These are phyloP conservation scores for Xiphophorus maculatus DNA, from an alignment of 2,113 vertebrate species.

Conservation along the genomic window DNA sequence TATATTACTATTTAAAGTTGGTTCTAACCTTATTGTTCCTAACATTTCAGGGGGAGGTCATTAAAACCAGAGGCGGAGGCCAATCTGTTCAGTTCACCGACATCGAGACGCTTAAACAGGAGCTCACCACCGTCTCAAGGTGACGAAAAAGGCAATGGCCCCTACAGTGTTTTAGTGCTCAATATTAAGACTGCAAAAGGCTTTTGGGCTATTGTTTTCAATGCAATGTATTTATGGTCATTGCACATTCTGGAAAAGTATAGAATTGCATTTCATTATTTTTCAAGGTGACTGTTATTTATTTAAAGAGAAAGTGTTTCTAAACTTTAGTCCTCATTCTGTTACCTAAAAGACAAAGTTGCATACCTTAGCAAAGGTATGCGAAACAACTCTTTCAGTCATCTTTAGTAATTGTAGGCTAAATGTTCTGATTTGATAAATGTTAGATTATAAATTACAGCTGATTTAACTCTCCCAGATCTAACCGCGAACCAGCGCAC, in stretches of 20 bases:
- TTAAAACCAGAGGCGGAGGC: constrained; percentile 91
- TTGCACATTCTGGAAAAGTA: neutral
- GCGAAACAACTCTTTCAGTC: too few species aligned
- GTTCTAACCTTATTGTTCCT: neutral
- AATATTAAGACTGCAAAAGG: neutral
- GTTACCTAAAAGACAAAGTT: too few species aligned
- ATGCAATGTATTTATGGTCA: too few species aligned
- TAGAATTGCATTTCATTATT: neutral
- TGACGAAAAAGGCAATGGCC: constrained; percentile 28
- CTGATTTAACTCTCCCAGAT: too few species aligned
- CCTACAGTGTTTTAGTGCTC: neutral
- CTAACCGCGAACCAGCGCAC: neutral
- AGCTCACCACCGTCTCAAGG: constrained; percentile 81
- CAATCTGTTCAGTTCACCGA: constrained; percentile 96
- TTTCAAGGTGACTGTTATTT: neutral
- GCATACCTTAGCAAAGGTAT: too few species aligned
- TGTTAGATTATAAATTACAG: neutral
- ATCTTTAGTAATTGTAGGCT: neutral
- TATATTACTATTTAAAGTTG: neutral
- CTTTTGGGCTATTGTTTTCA: neutral
- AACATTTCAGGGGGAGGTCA: constrained; percentile 89
- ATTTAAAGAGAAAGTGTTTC: neutral
- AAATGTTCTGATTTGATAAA: neutral
- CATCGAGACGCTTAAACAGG: constrained; percentile 91
- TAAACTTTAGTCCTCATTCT: neutral